Conservation (phyloP, 1,140 invertebrate species). For the Frieseomelitta varia region DNA sequence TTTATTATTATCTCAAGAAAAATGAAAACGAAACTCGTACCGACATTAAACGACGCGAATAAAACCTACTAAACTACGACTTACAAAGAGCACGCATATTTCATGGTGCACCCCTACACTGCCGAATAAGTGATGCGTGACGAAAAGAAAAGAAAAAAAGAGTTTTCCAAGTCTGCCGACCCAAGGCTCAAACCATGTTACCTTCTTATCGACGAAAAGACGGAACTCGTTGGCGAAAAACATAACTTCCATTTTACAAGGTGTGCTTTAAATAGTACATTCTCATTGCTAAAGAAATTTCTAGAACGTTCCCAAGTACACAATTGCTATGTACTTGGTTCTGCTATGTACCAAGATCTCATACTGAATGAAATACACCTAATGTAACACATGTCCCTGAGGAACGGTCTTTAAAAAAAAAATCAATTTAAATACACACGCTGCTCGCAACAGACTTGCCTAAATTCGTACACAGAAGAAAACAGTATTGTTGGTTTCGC, state of each 20-base stretch:
- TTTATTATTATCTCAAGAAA: not conserved
- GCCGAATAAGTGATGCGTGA: conserved; percentile 42
- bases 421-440: not conserved
- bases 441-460: not conserved
- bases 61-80: conserved; percentile 17
- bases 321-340: not conserved
- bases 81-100: conserved; percentile 33
- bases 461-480: not conserved
- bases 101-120: conserved; percentile 8
- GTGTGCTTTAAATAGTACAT: not conserved
- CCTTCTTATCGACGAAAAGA: conserved; percentile 28
- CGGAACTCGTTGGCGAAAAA: conserved; percentile 20
- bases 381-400: not conserved
- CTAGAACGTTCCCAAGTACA: not conserved
- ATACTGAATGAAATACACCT: not conserved
- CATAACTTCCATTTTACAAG: conserved; percentile 25
- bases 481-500: not conserved
- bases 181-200: conserved; percentile 7
- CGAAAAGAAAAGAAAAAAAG: conserved; percentile 22
- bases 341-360: not conserved
- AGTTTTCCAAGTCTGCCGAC: conserved; percentile 44
- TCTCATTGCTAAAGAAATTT: not conserved
- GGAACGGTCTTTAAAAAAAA: not conserved
- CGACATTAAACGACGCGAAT: conserved; percentile 31
- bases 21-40: conserved; percentile 9